Evolutionary conservation across 2,797 vertebrate genomes (phyloP).

Genomic region (Gymnopithys bicolor): DNA sequence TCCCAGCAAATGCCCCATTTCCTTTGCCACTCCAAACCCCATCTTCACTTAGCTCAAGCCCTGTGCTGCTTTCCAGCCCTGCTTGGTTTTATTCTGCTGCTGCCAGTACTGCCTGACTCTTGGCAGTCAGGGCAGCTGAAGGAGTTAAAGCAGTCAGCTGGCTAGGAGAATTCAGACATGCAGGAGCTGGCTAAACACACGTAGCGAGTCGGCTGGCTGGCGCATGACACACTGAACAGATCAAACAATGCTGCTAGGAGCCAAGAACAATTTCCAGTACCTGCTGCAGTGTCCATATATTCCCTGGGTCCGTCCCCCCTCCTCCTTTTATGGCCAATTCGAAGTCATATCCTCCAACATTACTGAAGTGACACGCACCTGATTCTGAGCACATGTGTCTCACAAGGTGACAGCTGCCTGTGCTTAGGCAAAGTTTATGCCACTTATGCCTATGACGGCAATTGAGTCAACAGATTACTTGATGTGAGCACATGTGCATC

Average conservation of each 20-base stretch:
- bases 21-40: background rate
- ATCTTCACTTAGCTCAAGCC: background rate
- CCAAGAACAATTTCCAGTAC: conserved; percentile 58
- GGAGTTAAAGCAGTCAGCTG: conserved; percentile 49
- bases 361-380: conserved; percentile 11
- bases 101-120: background rate
- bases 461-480: conserved; percentile 10
- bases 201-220: conserved; percentile 49
- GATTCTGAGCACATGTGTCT: conserved; percentile 17
- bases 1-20: background rate
- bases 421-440: conserved; percentile 4
- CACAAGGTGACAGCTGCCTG: conserved; percentile 40
- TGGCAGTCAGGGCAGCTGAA: background rate
- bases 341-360: background rate
- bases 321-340: conserved; percentile 35
- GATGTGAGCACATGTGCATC: background rate
- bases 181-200: conserved; percentile 46
- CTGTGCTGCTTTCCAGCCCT: background rate
- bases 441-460: background rate
- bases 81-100: background rate
- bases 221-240: conserved; percentile 46
- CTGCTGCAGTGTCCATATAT: background rate
- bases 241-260: conserved; percentile 57
- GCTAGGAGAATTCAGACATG: conserved; percentile 41
- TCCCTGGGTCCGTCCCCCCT: background rate